phyloP scores from a whole-genome alignment of 64 coral and sea anemone genomes.

The Porites australiensis region DNA sequence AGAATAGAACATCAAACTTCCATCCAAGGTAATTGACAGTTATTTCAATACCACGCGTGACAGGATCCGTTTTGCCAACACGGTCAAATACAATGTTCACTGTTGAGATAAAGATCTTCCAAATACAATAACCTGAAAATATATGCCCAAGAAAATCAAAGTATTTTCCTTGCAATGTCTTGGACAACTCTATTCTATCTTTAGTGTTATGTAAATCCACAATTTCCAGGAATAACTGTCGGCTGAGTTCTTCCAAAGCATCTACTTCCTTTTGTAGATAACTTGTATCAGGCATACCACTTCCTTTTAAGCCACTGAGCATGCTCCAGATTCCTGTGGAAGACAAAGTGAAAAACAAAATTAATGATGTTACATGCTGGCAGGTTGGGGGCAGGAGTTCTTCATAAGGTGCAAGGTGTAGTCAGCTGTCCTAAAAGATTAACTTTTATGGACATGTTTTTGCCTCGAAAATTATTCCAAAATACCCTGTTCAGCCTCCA shows the following conservation, averaged over 20 bases:
- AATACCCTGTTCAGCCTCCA: no score
- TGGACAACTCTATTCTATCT: conserved; percentile 97
- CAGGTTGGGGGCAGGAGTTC: no score
- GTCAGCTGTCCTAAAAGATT: no score
- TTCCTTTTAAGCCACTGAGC: conserved; percentile 81
- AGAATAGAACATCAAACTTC: conserved; percentile 92
- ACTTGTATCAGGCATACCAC: conserved; percentile 73
- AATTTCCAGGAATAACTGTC: conserved; percentile 96
- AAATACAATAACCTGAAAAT: conserved; percentile 98
- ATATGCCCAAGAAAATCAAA: conserved; percentile 99
- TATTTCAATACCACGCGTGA: conserved; percentile 96
- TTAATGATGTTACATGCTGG: no score
- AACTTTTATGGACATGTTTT: no score
- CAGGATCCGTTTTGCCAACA: conserved; percentile 95
- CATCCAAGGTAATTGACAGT: conserved; percentile 99
- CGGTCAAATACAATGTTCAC: conserved; percentile 99
- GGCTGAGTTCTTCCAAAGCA: conserved; percentile 96
- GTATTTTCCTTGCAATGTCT: conserved; percentile 98
- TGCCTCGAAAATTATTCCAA: no score
- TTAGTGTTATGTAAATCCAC: conserved; percentile 95
- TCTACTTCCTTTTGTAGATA: conserved; percentile 92
- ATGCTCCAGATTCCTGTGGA: conserved; percentile 93
- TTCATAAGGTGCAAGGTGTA: no score
- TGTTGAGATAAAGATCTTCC: conserved; percentile 99
- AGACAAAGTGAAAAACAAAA: not conserved